Evolutionary conservation across 2,113 vertebrate genomes (phyloP).

Genomic region (Paramisgurnus dabryanus): DNA sequence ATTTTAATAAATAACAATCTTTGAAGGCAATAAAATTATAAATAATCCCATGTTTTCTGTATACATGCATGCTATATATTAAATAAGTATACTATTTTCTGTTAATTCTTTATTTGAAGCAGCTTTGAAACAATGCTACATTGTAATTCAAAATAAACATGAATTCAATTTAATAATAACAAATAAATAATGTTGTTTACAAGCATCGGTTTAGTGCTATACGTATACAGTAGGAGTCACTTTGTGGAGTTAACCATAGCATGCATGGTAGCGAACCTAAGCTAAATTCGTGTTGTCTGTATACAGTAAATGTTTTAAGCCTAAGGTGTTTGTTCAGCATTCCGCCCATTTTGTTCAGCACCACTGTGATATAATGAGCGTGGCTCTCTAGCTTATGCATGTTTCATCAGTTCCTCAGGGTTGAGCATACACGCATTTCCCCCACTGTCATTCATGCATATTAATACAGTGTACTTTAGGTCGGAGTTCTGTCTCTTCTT

Average conservation of each 20-base stretch:
- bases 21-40: too few relatives aligned
- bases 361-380: neutral
- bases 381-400: neutral
- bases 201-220: neutral
- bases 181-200: neutral
- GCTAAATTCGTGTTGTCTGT: neutral
- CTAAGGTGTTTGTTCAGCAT: neutral
- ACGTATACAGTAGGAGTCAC: neutral
- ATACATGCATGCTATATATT: too few relatives aligned
- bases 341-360: neutral
- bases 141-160: too few relatives aligned
- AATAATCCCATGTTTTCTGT: too few relatives aligned
- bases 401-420: constrained; percentile 9
- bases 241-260: neutral
- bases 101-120: too few relatives aligned
- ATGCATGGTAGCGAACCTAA: too few relatives aligned
- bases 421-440: constrained; percentile 4
- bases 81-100: too few relatives aligned
- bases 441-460: neutral
- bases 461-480: neutral
- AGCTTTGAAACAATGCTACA: too few relatives aligned
- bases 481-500: neutral
- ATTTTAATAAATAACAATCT: too few relatives aligned
- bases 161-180: neutral
- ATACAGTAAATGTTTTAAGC: neutral